These are phyloP conservation scores for Thalassoma bifasciatum DNA, from an alignment of 2,113 vertebrate genomes.

Conservation along the genomic window DNA sequence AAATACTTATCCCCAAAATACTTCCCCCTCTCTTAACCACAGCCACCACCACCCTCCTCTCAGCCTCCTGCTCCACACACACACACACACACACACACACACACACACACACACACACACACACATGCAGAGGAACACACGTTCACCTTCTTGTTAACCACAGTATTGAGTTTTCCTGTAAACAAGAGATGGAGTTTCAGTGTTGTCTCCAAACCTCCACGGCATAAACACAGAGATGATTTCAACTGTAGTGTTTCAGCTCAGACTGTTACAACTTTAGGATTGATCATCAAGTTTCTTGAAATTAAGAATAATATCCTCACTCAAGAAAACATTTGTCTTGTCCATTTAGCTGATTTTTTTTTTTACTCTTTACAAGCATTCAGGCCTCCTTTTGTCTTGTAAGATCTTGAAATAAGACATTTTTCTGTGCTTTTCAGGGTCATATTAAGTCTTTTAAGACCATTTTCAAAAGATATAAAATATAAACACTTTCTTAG, in stretches of 20 bases:
- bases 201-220: neutral
- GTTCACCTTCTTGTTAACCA: slow-evolving; percentile 7
- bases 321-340: too few species aligned
- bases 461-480: too few species aligned
- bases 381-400: too few species aligned
- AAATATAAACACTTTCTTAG: too few species aligned
- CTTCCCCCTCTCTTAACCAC: slow-evolving; percentile 56
- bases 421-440: too few species aligned
- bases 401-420: too few species aligned
- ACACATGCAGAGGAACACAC: neutral
- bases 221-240: neutral
- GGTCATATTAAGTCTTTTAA: too few species aligned
- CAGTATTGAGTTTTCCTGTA: slow-evolving; percentile 5
- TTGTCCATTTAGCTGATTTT: too few species aligned
- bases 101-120: slow-evolving; percentile 18
- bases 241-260: neutral
- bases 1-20: slow-evolving; percentile 55
- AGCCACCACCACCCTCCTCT: slow-evolving; percentile 22
- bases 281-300: too few species aligned
- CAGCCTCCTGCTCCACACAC: slow-evolving; percentile 5
- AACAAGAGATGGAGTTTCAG: slow-evolving; percentile 9
- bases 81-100: slow-evolving; percentile 8
- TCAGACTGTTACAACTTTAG: neutral
- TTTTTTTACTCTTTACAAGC: too few species aligned
- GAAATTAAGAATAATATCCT: too few species aligned